Conservation (phyloP, 1,140 invertebrate genomes). For the Bombus confusus region DNA sequence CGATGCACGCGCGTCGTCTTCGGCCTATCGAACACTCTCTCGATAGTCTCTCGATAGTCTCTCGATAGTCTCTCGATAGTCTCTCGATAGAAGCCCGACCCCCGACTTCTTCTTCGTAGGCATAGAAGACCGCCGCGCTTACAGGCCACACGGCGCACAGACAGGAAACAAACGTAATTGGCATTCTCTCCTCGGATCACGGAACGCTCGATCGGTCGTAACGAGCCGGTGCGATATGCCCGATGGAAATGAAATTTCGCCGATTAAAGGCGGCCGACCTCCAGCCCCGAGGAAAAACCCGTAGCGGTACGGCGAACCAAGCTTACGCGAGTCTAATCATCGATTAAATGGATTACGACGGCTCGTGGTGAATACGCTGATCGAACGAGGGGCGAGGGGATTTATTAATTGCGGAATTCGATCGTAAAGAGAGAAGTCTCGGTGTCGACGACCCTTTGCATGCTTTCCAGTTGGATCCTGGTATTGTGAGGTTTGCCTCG, state of each 20-base stretch:
- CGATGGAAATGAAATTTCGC: conserved; percentile 46
- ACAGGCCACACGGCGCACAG: neutral
- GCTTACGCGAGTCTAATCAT: conserved; percentile 24
- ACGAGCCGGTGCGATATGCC: conserved; percentile 62
- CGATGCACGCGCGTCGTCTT: conserved; percentile 53
- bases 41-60: neutral
- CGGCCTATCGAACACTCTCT: neutral
- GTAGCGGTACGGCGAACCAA: neutral
- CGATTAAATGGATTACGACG: conserved; percentile 37
- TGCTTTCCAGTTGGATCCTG: neutral
- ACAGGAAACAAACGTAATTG: conserved; percentile 58
- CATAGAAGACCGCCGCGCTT: neutral
- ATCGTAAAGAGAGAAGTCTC: neutral
- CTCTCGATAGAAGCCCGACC: neutral
- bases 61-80: neutral
- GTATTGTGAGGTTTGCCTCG: neutral
- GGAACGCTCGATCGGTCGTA: conserved; percentile 51
- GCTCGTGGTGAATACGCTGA: neutral
- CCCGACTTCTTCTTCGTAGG: neutral
- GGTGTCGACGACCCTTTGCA: neutral
- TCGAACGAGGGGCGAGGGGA: neutral
- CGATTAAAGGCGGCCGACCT: conserved; percentile 24
- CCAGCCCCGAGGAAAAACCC: neutral
- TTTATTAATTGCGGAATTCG: conserved; percentile 48
- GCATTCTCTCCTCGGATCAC: conserved; percentile 55